Conservation (phyloP, 2,113 vertebrate species). For the Ovis aries region ARS-UI_Ramb_v3.0 NC_056080.1:140382001-140382500, state of each 20-base stretch:
- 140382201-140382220: not conserved
- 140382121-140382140: not conserved
- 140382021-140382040: not conserved
- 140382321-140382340: not conserved
- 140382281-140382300: accelerated
- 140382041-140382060: not conserved
- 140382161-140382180: not conserved
- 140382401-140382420: not conserved
- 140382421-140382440: not conserved
- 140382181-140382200: not conserved
- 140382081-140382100: not conserved
- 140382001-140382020: not conserved
- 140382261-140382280: not conserved
- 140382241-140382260: not conserved
- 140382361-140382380: not conserved
- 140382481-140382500: not conserved
- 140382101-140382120: not conserved
- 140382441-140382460: not conserved
- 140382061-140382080: not conserved
- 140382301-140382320: no score
- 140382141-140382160: not conserved
- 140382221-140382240: not conserved
- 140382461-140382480: not conserved
- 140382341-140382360: not conserved
- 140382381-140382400: not conserved